These are phyloP conservation scores for Frankliniella intonsa DNA, from an alignment of 2,888 invertebrate genomes.

Conservation along the genomic window DNA sequence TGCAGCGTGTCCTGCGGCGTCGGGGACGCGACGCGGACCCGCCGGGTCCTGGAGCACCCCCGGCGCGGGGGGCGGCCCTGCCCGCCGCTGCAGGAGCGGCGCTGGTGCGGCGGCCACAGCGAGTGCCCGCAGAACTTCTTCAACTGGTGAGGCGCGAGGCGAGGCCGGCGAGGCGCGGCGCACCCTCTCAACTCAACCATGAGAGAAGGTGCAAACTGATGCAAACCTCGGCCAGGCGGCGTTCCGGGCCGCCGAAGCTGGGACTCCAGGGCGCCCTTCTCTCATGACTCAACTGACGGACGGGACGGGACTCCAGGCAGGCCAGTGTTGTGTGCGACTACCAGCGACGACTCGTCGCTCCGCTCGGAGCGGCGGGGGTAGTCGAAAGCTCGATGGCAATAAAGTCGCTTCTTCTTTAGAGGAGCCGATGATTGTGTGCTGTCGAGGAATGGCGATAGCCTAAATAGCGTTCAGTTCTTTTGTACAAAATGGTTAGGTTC, in stretches of 20 bases:
- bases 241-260: background rate
- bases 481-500: too few species aligned
- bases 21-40: conserved; percentile 45
- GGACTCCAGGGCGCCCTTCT: background rate
- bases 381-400: too few species aligned
- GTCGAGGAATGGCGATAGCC: too few species aligned
- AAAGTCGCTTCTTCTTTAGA: too few species aligned
- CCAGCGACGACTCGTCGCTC: too few species aligned
- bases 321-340: background rate
- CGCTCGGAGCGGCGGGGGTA: too few species aligned
- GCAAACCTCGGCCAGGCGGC: too few species aligned
- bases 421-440: too few species aligned
- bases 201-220: too few species aligned
- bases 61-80: conserved; percentile 46
- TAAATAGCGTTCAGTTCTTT: too few species aligned
- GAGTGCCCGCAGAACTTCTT: conserved; percentile 43
- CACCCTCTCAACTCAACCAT: too few species aligned
- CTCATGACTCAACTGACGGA: background rate
- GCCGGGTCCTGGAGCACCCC: conserved; percentile 44
- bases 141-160: conserved; percentile 40
- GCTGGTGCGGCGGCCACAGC: conserved; percentile 45
- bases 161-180: too few species aligned
- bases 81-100: conserved; percentile 43
- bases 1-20: conserved; percentile 50
- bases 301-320: background rate